phyloP scores from a whole-genome alignment of 1,140 invertebrate genomes.

The Drosophila prosaltans region DNA sequence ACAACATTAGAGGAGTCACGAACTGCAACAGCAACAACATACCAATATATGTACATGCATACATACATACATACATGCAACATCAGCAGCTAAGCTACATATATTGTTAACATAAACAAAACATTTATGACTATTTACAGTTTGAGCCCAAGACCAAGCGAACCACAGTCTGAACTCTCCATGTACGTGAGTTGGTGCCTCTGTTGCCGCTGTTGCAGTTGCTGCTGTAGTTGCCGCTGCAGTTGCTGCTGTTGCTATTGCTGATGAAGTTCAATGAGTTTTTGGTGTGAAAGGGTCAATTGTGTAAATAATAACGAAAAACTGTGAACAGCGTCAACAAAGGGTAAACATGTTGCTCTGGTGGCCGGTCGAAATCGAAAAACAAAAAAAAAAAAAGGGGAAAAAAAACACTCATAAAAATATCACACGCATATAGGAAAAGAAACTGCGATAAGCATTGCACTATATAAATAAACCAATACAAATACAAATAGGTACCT shows the following conservation, averaged over 20 bases:
- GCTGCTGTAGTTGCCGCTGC: not conserved
- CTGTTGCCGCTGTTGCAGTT: conserved; percentile 17
- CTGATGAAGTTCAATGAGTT: conserved; percentile 76
- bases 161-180: conserved; percentile 32
- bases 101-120: conserved; percentile 80
- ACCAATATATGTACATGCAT: conserved; percentile 20
- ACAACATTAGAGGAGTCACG: conserved; percentile 78
- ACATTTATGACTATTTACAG: conserved; percentile 82
- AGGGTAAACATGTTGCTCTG: conserved; percentile 4
- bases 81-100: conserved; percentile 60
- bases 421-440: conserved; percentile 73
- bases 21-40: conserved; percentile 60
- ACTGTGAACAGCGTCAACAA: conserved; percentile 66
- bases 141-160: conserved; percentile 59
- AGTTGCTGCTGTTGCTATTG: conserved; percentile 23
- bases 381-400: conserved; percentile 39
- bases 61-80: conserved; percentile 24
- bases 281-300: conserved; percentile 79
- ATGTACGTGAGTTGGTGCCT: conserved; percentile 56
- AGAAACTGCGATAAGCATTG: conserved; percentile 73
- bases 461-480: conserved; percentile 63
- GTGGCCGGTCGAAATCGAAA: conserved; percentile 48
- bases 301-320: conserved; percentile 79
- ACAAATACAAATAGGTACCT: conserved; percentile 42
- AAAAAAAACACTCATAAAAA: conserved; percentile 57